Conservation (phyloP, 2,888 invertebrate species). For the Dryobota labecula region DNA sequence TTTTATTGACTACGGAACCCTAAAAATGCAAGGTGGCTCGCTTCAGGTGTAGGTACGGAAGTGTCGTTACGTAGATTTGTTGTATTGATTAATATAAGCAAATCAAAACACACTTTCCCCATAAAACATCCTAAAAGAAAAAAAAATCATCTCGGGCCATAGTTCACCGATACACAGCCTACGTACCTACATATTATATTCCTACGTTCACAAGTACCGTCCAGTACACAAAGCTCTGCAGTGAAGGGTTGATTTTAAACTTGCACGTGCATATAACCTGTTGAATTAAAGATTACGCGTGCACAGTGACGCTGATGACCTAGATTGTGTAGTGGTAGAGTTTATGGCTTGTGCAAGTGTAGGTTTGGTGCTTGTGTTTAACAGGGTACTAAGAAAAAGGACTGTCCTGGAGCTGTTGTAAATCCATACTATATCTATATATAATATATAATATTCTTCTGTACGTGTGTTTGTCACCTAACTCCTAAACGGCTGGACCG, state of each 20-base stretch:
- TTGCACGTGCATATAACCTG: slow-evolving; percentile 52
- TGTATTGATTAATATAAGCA: not conserved
- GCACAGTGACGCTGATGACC: slow-evolving; percentile 27
- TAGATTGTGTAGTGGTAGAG: not conserved
- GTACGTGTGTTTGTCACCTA: too few species aligned
- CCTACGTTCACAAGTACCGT: not conserved
- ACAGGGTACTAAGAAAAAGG: not conserved
- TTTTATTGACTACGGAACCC: too few species aligned
- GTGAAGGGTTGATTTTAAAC: slow-evolving; percentile 52
- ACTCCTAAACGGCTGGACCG: too few species aligned
- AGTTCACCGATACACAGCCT: not conserved
- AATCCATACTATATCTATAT: too few species aligned
- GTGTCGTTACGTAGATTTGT: not conserved
- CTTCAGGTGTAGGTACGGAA: too few species aligned
- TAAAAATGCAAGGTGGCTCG: not conserved
- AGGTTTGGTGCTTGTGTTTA: not conserved
- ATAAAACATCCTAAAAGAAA: not conserved
- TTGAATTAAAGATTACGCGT: slow-evolving; percentile 58
- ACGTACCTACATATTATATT: not conserved
- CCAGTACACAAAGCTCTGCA: slow-evolving; percentile 23
- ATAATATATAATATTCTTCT: too few species aligned
- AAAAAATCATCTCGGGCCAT: not conserved
- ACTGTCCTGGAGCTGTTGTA: fast-evolving
- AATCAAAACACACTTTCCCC: not conserved
- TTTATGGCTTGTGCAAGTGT: not conserved